Evolutionary conservation across 2,888 invertebrate species (phyloP).

Genomic region (Cylindroiulus punctatus): DNA sequence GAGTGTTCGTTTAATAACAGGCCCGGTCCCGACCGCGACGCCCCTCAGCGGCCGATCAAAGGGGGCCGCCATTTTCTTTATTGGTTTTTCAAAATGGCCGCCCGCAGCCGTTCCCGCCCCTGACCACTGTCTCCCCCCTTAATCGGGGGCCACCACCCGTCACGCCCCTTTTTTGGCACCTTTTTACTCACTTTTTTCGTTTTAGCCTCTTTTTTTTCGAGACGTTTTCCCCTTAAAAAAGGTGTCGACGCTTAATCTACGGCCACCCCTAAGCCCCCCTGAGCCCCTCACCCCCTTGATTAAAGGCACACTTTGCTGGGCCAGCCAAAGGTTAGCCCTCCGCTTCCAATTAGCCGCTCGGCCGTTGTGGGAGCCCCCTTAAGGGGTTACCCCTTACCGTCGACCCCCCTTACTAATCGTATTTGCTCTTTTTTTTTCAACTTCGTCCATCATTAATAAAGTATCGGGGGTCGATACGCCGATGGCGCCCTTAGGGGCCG

Average conservation of each 20-base stretch:
- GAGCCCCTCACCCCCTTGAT: constrained; percentile 41
- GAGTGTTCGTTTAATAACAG: constrained; percentile 7
- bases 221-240: constrained; percentile 46
- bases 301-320: constrained; percentile 43
- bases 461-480: constrained; percentile 55
- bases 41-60: constrained; percentile 37
- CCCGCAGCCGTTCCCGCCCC: constrained; percentile 44
- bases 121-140: constrained; percentile 48
- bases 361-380: neutral
- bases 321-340: neutral
- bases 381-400: constrained; percentile 2
- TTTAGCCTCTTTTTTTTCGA: too few species aligned
- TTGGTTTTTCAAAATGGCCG: constrained; percentile 47
- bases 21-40: neutral
- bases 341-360: constrained; percentile 37
- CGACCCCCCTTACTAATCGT: constrained; percentile 51
- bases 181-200: neutral
- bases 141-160: neutral
- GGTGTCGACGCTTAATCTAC: neutral
- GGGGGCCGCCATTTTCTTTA: constrained; percentile 35
- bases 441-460: constrained; percentile 48
- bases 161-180: constrained; percentile 47
- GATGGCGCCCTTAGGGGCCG: neutral
- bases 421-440: constrained; percentile 51
- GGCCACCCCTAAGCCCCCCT: neutral